Evolutionary conservation across 2,113 vertebrate species (phyloP).

Genomic region (Dolichallabes microphthalmus): DNA sequence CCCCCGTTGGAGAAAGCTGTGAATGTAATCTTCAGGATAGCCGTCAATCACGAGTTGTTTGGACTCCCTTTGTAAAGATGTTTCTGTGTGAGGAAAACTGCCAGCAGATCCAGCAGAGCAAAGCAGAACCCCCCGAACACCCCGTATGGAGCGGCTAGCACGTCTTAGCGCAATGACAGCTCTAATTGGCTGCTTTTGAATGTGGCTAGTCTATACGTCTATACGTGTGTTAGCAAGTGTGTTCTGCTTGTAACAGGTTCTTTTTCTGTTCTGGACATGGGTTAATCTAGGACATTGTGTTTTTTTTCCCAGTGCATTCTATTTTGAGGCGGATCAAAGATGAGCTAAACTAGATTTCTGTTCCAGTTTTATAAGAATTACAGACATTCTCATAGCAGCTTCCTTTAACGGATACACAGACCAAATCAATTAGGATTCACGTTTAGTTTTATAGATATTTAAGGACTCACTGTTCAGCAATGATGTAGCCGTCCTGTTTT

Average conservation of each 20-base stretch:
- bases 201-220: neutral
- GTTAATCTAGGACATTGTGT: constrained; percentile 15
- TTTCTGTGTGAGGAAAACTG: constrained; percentile 33
- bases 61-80: constrained; percentile 44
- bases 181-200: constrained; percentile 38
- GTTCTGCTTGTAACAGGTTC: constrained; percentile 1
- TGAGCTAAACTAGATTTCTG: constrained; percentile 28
- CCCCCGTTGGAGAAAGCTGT: constrained; percentile 16
- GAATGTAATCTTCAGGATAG: constrained; percentile 19
- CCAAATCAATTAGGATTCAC: constrained; percentile 6
- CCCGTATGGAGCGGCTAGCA: constrained; percentile 16
- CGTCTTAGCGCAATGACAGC: neutral
- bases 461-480: constrained; percentile 91
- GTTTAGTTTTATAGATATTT: neutral
- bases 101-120: constrained; percentile 27
- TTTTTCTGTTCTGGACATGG: neutral
- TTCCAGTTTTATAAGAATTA: neutral
- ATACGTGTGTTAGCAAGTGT: neutral
- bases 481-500: constrained; percentile 86
- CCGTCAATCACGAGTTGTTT: constrained; percentile 39
- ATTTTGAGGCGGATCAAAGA: constrained; percentile 30
- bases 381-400: neutral
- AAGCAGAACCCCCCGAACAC: constrained; percentile 3
- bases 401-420: neutral
- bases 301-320: constrained; percentile 7